These are phyloP conservation scores for Esperia sulphurella DNA, from an alignment of 2,888 invertebrate genomes.

Conservation along the genomic window DNA sequence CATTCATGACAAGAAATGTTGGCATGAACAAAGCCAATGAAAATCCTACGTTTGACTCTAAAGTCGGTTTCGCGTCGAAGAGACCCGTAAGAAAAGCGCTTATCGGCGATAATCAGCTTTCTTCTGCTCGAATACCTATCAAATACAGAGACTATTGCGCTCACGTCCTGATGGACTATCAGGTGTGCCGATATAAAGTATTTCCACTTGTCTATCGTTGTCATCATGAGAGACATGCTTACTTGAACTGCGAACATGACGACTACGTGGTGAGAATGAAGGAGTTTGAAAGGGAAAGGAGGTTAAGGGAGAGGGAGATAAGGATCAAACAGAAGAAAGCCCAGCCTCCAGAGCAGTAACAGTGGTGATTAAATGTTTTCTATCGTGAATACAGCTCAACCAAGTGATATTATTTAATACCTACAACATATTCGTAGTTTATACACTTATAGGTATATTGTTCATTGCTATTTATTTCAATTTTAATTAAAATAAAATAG, in stretches of 20 bases:
- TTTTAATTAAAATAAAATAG: too few relatives aligned
- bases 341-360: not conserved
- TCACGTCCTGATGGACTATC: constrained; percentile 83
- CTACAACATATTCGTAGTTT: too few relatives aligned
- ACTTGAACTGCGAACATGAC: constrained; percentile 85
- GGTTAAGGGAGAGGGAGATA: constrained; percentile 48
- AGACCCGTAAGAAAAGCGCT: constrained; percentile 85
- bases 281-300: constrained; percentile 61
- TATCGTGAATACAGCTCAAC: too few relatives aligned
- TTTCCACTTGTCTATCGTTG: constrained; percentile 85
- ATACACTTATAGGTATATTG: too few relatives aligned
- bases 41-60: constrained; percentile 83
- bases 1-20: constrained; percentile 30
- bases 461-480: too few relatives aligned
- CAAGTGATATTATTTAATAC: too few relatives aligned
- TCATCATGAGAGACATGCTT: constrained; percentile 84
- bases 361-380: too few relatives aligned
- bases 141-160: constrained; percentile 90
- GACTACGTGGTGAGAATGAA: constrained; percentile 83
- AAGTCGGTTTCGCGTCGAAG: constrained; percentile 83
- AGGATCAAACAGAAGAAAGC: constrained; percentile 28
- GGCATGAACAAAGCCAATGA: constrained; percentile 42
- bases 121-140: constrained; percentile 84
- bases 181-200: constrained; percentile 83
- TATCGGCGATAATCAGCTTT: constrained; percentile 85